Percentiles rank a stretch among this genome's conserved stretches.
Conservation (phyloP, 2,113 vertebrate genomes). For the Gnathonemus longibarbis region DNA sequence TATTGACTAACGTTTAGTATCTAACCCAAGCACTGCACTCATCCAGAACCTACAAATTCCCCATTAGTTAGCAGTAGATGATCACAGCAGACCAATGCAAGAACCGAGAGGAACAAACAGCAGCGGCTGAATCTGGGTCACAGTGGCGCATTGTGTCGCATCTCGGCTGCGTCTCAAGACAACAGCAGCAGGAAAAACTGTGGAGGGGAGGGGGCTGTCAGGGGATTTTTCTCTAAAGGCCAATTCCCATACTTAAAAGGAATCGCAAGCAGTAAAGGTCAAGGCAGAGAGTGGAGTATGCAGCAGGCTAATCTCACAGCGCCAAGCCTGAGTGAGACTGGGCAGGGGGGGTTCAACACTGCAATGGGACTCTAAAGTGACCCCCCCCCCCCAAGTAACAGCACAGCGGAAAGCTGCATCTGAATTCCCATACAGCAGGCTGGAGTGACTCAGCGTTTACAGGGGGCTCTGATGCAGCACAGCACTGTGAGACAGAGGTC, state of each 20-base stretch:
- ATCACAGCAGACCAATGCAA: background rate
- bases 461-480: background rate
- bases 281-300: background rate
- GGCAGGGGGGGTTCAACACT: conserved; percentile 40
- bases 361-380: background rate
- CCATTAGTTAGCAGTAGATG: background rate
- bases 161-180: background rate
- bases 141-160: conserved; percentile 2
- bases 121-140: background rate
- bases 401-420: background rate
- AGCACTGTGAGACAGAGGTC: background rate
- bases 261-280: background rate
- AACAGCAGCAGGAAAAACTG: background rate
- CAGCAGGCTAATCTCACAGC: conserved; percentile 15
- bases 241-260: background rate
- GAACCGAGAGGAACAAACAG: background rate
- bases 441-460: background rate
- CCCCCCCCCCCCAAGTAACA: background rate
- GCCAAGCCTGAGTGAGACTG: conserved; percentile 49
- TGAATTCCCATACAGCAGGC: background rate
- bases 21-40: background rate
- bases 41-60: background rate
- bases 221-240: background rate
- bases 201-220: background rate
- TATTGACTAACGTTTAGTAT: background rate